Evolutionary conservation across 2,113 vertebrate species (phyloP).

Genomic region (Caretta caretta): DNA sequence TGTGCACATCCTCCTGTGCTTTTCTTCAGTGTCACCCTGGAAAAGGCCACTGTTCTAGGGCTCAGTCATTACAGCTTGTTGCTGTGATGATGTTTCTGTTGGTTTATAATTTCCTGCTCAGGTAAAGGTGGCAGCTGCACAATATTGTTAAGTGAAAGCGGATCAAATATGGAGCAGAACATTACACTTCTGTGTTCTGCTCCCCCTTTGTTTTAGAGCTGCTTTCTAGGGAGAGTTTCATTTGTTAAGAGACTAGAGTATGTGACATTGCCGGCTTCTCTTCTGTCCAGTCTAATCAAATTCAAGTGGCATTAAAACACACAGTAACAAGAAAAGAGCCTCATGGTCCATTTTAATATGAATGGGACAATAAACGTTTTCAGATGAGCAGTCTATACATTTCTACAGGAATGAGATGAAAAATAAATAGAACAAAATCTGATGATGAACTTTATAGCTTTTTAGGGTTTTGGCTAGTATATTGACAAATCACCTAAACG

Average conservation of each 20-base stretch:
- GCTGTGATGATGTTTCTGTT: not conserved
- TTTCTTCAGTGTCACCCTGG: not conserved
- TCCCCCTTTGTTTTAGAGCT: not conserved
- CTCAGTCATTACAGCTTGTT: not conserved
- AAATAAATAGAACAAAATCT: accelerated
- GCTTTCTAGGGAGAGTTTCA: conserved; percentile 1
- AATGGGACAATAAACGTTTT: not conserved
- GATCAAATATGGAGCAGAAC: not conserved
- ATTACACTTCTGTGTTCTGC: not conserved
- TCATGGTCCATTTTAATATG: not conserved
- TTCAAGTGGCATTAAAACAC: not conserved
- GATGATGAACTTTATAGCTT: accelerated
- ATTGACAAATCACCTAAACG: not conserved
- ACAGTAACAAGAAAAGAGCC: conserved; percentile 4
- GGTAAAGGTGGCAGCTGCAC: not conserved
- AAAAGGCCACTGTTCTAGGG: not conserved
- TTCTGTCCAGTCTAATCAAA: conserved; percentile 12
- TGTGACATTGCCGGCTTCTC: conserved; percentile 30
- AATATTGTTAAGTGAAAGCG: not conserved
- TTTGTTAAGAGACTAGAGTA: not conserved
- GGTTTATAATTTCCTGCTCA: not conserved
- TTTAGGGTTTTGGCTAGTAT: not conserved
- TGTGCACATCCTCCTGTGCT: not conserved
- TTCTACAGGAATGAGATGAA: not conserved
- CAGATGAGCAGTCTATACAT: not conserved